Base-by-base conservation (phyloP, 2,797 vertebrate genomes). In the Neosilurus hyrtlii region DNA sequence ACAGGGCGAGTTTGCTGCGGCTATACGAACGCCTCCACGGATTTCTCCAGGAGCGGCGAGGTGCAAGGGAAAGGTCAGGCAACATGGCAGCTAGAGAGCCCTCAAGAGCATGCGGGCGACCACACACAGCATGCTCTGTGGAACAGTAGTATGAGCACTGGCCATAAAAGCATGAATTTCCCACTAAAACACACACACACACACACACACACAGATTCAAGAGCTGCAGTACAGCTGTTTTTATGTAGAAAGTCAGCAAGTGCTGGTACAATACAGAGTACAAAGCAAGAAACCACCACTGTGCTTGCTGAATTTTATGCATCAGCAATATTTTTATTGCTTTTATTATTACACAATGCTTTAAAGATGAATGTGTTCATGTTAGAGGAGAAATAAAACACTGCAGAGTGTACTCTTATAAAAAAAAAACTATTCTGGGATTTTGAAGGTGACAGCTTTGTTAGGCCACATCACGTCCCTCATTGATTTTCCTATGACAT, bases 1-100 rank as follows among this genome's bases (percentile, higher is more conserved):
- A 96, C 96, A 94, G 92, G 71, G 96, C 95, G 86, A 94, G 94
- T 89, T 95, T 96, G 93, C 90, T 95, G 82, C 96, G 95, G 90
- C 96, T 96, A 91, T 97, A 97, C 2, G 96, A 96, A 37, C 96
- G 95, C 85, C 95, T 95, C 96, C 96, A 97, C 0, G 96, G 96
- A 70, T 95, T 97, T 81, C 95, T 94, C 96, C 96, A 97, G 24
- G 91, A 91, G 68, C 83, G 92, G 12, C 96, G 94, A 1, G 89
- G 81, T 20, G 95, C 95, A 87, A 96, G 86, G 37, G 90, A 87
- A 43, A 92, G 88, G 85, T 97, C 96, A 0, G 96, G 96, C 70
- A 97, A 89, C 92, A 97, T 93, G 82, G 91, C 77, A 0, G 96
- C 96, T 90, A 97, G 35, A 8, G 96, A 97, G 81, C 92, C 95